phyloP scores from a whole-genome alignment of 35 echinoderm and acorn worm genomes.

The Ophiothrix spiculata region DNA sequence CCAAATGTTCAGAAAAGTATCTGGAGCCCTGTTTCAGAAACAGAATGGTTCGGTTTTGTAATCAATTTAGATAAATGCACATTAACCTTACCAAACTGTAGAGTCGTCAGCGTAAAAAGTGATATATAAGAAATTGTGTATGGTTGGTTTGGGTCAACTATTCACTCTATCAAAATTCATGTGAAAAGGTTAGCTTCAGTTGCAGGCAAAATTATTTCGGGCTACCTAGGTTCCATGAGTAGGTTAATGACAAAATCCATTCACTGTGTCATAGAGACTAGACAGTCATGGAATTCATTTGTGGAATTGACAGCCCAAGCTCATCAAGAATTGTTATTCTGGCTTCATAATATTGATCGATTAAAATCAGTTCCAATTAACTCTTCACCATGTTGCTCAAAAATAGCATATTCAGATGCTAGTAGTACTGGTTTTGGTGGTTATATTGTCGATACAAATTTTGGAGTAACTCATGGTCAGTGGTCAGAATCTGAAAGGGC shows the following conservation, averaged over 20 bases:
- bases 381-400: background rate
- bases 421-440: conserved; percentile 28
- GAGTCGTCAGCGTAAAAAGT: background rate
- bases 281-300: background rate
- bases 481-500: background rate
- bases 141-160: background rate
- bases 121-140: background rate
- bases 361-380: background rate
- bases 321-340: background rate
- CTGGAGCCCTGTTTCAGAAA: background rate
- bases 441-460: conserved; percentile 9
- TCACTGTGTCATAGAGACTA: background rate
- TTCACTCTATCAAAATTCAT: background rate
- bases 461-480: background rate
- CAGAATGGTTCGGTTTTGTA: conserved; percentile 1
- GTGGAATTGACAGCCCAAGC: background rate
- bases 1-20: conserved; percentile 2
- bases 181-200: background rate
- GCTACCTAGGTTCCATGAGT: conserved; percentile 12
- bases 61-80: background rate
- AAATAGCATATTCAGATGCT: conserved; percentile 40
- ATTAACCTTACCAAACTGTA: background rate
- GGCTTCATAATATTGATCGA: background rate
- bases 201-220: conserved; percentile 23
- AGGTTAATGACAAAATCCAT: conserved; percentile 25